Percentiles rank a stretch among this genome's conserved stretches.
Conservation (phyloP, 2,797 vertebrate genomes). For the Enteromius unitaeniatus region DNA sequence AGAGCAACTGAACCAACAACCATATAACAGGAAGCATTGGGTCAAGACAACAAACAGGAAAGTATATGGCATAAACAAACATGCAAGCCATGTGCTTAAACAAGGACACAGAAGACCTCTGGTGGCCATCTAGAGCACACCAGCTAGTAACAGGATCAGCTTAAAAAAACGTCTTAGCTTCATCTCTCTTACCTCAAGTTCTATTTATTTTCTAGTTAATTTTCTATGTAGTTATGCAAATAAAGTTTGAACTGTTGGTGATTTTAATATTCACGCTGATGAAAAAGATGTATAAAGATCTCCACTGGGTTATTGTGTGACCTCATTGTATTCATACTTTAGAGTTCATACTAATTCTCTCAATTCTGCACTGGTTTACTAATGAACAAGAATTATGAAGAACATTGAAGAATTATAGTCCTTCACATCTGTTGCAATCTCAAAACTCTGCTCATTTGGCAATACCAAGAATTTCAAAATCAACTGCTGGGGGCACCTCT, state of each 20-base stretch:
- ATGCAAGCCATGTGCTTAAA: not conserved
- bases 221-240: not conserved
- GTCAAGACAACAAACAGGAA: not conserved
- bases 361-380: not conserved
- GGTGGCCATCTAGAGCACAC: not conserved
- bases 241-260: not conserved
- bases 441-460: not conserved
- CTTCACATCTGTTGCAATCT: not conserved
- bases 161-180: not conserved
- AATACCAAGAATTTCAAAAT: not conserved
- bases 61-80: not conserved
- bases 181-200: not conserved
- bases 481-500: not conserved
- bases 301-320: not conserved
- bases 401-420: not conserved
- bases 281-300: not conserved
- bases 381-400: no score
- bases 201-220: no score
- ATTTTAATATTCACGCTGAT: not conserved
- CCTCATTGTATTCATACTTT: not conserved
- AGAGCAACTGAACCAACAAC: not conserved
- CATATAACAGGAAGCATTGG: not conserved
- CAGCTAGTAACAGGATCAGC: not conserved
- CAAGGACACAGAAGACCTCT: not conserved
- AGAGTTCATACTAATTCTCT: not conserved